Evolutionary conservation across 2,888 invertebrate genomes (phyloP).

Genomic region (Folsomia manolachei): DNA sequence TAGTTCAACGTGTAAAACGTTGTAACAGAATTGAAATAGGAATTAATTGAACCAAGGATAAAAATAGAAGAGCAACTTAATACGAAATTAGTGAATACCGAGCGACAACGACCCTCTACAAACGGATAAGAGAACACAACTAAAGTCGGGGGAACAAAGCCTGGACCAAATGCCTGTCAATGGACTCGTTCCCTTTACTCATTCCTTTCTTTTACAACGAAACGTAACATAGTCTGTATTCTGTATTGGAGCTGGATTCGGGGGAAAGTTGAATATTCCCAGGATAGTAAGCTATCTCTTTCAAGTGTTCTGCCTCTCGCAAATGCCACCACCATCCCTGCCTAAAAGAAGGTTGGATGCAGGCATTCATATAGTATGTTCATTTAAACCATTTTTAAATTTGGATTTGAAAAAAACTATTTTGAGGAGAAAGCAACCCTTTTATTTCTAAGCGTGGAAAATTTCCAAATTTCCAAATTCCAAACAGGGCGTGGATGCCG

Average conservation of each 20-base stretch:
- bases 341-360: no score
- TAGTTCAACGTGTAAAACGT: not conserved
- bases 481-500: not conserved
- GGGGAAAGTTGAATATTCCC: slow-evolving; percentile 8
- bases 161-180: not conserved
- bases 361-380: no score
- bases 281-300: not conserved
- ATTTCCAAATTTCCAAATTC: not conserved
- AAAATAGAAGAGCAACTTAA: slow-evolving; percentile 58
- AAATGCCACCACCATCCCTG: not conserved
- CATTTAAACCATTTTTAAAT: no score
- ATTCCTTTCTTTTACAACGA: no score
- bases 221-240: no score
- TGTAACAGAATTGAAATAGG: not conserved
- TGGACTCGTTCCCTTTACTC: not conserved
- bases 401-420: not conserved
- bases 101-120: slow-evolving; percentile 57
- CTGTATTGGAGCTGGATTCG: not conserved
- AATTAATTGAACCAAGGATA: slow-evolving; percentile 53
- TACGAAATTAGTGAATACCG: slow-evolving; percentile 51
- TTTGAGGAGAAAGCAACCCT: not conserved
- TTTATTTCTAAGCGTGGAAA: not conserved
- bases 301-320: not conserved
- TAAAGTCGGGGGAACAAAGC: slow-evolving; percentile 64
- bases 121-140: slow-evolving; percentile 61